These are phyloP conservation scores for Zaprionus bogoriensis DNA, from an alignment of 2,888 invertebrate genomes.

Conservation along the genomic window DNA sequence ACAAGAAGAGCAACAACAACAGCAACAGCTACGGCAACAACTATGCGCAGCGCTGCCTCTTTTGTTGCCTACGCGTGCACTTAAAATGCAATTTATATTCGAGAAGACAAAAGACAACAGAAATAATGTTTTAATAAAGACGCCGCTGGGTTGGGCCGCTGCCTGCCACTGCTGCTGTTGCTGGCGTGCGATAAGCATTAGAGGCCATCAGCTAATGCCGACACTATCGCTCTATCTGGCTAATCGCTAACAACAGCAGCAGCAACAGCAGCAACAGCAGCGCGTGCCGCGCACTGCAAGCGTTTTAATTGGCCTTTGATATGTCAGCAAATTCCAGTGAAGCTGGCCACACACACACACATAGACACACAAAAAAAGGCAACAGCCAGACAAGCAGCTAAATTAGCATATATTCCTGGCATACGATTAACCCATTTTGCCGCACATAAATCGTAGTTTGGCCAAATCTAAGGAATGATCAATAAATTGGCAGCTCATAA, in stretches of 20 bases:
- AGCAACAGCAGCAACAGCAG: constrained; percentile 23
- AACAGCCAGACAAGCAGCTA: not conserved
- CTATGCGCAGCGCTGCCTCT: constrained; percentile 20
- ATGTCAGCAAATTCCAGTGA: not conserved
- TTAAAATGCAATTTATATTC: constrained; percentile 77
- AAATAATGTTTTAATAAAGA: constrained; percentile 74
- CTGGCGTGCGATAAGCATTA: constrained; percentile 45
- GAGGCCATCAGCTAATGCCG: constrained; percentile 43
- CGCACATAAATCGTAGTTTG: constrained; percentile 56
- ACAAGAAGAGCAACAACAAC: not conserved
- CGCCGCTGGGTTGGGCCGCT: not conserved
- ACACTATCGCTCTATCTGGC: constrained; percentile 40
- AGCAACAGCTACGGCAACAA: constrained; percentile 7
- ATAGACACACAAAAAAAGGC: not conserved
- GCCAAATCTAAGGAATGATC: constrained; percentile 23
- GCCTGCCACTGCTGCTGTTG: not conserved
- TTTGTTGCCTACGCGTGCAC: constrained; percentile 67
- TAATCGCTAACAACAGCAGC: constrained; percentile 48
- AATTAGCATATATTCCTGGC: constrained; percentile 46
- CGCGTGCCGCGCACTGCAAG: constrained; percentile 52
- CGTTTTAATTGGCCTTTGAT: constrained; percentile 53
- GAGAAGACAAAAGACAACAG: constrained; percentile 55
- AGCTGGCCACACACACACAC: constrained; percentile 2
- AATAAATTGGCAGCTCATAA: constrained; percentile 39
- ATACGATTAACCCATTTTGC: constrained; percentile 68